Conservation (phyloP, 2,113 vertebrate genomes). For the Oxyruncus cristatus region DNA sequence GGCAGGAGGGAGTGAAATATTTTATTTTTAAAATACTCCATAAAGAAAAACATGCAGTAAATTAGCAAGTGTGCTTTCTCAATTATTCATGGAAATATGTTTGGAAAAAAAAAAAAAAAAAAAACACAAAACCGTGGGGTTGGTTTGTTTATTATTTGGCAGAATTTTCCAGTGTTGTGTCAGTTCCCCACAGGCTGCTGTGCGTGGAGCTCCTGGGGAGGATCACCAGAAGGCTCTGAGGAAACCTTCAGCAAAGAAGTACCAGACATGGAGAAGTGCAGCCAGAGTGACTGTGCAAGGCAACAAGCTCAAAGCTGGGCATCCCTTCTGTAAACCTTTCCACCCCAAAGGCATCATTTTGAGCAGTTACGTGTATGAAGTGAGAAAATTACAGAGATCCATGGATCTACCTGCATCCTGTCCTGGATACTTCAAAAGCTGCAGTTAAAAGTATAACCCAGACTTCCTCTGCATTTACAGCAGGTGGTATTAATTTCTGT, state of each 20-base stretch:
- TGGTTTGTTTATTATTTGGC: constrained; percentile 29
- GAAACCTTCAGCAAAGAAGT: not conserved
- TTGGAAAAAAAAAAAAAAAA: not conserved
- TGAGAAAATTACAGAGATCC: not conserved
- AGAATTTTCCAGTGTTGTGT: not conserved
- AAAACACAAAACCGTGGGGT: not conserved
- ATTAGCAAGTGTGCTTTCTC: constrained; percentile 28
- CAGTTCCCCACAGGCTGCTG: not conserved
- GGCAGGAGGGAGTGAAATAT: constrained; percentile 9
- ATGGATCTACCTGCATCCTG: not conserved
- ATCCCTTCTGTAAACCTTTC: not conserved
- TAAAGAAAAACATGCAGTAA: constrained; percentile 12
- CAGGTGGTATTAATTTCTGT: constrained; percentile 53
- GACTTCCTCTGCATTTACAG: constrained; percentile 20
- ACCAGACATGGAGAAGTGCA: not conserved
- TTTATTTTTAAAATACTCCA: constrained; percentile 28
- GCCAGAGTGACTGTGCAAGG: not conserved
- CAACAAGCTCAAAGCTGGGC: not conserved
- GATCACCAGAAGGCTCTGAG: constrained; percentile 30
- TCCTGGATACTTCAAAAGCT: constrained; percentile 12
- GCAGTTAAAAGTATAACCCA: not conserved
- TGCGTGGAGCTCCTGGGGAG: not conserved
- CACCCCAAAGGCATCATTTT: not conserved
- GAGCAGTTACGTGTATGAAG: not conserved
- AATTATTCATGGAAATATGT: constrained; percentile 29